Evolutionary conservation across 2,888 invertebrate species (phyloP).

Genomic region (Ectropis crepuscularia): DNA sequence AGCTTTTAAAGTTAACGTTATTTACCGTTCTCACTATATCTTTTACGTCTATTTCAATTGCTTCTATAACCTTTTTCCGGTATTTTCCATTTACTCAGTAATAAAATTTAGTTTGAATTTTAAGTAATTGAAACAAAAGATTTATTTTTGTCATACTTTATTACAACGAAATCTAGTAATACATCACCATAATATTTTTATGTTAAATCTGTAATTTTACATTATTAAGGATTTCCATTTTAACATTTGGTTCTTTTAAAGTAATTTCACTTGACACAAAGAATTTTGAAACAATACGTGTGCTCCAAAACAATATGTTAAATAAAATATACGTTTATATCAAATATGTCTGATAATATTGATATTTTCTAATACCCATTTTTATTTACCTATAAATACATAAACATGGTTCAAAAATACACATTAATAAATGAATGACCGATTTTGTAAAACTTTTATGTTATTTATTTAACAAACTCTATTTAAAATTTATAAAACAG

Average conservation of each 20-base stretch:
- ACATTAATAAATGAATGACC: background rate
- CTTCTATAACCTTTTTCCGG: background rate
- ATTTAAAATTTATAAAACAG: no score
- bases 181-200: conserved; percentile 68
- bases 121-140: conserved; percentile 34
- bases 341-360: no score
- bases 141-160: conserved; percentile 59
- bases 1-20: background rate
- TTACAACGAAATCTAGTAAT: conserved; percentile 80
- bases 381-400: no score
- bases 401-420: background rate
- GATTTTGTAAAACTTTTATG: background rate
- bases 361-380: no score
- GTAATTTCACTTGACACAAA: background rate
- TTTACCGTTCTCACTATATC: no score
- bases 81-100: background rate
- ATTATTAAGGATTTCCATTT: background rate
- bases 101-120: background rate
- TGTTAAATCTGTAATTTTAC: conserved; percentile 43
- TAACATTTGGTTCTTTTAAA: conserved; percentile 11
- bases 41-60: no score
- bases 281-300: background rate
- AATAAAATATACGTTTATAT: background rate
- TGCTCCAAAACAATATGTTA: background rate
- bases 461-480: no score